phyloP scores from a whole-genome alignment of 2,888 invertebrate species.

The Rhimphoctona megacephalus region DNA sequence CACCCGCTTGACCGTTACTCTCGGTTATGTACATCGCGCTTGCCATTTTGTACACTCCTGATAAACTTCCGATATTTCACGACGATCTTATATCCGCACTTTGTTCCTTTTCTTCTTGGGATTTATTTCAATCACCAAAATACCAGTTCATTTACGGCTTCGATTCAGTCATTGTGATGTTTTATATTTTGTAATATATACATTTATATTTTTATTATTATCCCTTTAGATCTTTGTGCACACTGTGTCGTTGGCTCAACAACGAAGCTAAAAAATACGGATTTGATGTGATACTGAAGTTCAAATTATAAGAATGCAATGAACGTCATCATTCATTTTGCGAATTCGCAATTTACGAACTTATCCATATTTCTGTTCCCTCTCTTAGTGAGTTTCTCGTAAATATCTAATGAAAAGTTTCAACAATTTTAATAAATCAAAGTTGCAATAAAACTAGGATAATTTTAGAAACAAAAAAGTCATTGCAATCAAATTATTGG shows the following conservation, averaged over 20 bases:
- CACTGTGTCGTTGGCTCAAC: slow-evolving; percentile 6
- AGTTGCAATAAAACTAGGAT: background rate
- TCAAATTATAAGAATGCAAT: background rate
- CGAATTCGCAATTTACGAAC: too few relatives aligned
- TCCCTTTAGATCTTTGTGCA: background rate
- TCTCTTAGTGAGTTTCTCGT: background rate
- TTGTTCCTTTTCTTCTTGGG: background rate
- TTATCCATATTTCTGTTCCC: too few relatives aligned
- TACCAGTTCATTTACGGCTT: background rate
- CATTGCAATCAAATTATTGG: background rate
- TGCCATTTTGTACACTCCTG: slow-evolving; percentile 72
- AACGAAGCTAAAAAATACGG: background rate
- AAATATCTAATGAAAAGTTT: too few relatives aligned
- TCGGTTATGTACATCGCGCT: slow-evolving; percentile 81
- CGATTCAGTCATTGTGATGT: background rate
- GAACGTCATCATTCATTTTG: background rate
- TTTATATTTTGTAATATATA: slow-evolving; percentile 3
- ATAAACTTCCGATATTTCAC: background rate
- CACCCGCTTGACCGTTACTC: slow-evolving; percentile 75
- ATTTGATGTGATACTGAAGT: background rate
- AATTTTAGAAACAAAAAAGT: background rate
- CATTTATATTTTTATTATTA: slow-evolving; percentile 2
- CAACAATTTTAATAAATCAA: background rate
- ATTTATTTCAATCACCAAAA: background rate
- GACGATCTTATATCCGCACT: background rate